Percentiles rank a stretch among this genome's conserved stretches.
Conservation (phyloP, 2,113 vertebrate genomes). For the Cebus imitator region DNA sequence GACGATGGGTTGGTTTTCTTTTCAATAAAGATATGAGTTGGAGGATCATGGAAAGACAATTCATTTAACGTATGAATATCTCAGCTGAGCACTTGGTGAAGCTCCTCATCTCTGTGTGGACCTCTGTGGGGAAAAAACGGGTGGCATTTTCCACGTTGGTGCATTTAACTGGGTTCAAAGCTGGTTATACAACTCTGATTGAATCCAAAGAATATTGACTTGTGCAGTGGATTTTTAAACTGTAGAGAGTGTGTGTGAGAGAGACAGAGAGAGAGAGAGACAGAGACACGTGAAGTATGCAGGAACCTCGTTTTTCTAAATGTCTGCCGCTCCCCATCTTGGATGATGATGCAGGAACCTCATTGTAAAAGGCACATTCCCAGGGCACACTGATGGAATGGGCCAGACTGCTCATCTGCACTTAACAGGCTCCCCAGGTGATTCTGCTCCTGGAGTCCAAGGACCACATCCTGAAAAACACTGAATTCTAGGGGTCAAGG, state of each 20-base stretch:
- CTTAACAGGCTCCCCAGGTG: not conserved
- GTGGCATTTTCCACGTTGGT: not conserved
- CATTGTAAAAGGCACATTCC: not conserved
- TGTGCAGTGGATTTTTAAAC: too few relatives aligned
- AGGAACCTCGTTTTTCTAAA: not conserved
- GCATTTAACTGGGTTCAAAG: not conserved
- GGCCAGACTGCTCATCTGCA: accelerated
- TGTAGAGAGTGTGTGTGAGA: not conserved
- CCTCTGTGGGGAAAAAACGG: too few relatives aligned
- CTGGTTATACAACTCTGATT: not conserved
- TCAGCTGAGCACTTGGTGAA: too few relatives aligned
- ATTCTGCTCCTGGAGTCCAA: accelerated
- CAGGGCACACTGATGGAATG: not conserved
- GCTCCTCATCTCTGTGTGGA: not conserved
- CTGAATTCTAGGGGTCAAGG: too few relatives aligned
- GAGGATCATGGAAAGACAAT: not conserved
- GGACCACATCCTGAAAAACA: not conserved
- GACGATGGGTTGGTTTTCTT: not conserved
- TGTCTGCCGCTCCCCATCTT: too few relatives aligned
- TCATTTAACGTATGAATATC: accelerated
- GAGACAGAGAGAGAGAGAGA: too few relatives aligned
- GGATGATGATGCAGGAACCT: not conserved
- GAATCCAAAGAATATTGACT: not conserved
- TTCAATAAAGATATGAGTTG: not conserved
- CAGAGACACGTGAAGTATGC: not conserved